Evolutionary conservation across 2,113 vertebrate species (phyloP).

Genomic region (Pollimyrus isidori): DNA sequence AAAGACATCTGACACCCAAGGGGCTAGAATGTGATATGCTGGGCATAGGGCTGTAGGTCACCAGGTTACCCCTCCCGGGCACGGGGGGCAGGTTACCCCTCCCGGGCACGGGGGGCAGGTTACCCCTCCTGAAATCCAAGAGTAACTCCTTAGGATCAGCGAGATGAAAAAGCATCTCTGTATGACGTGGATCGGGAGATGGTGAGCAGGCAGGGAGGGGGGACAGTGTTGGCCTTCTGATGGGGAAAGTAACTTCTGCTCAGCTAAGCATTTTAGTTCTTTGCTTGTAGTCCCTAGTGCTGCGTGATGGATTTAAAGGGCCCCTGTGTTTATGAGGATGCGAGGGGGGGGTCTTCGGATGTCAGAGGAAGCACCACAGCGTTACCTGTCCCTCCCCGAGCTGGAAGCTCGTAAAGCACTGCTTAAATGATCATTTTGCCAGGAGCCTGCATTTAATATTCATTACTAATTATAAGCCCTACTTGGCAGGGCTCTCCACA

Average conservation of each 20-base stretch:
- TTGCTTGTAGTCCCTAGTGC: neutral
- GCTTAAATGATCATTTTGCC: constrained; percentile 40
- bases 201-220: neutral
- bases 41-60: neutral
- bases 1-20: neutral
- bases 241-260: neutral
- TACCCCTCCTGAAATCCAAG: neutral
- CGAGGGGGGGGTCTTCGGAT: too few species aligned
- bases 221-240: neutral
- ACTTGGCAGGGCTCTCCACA: constrained; percentile 37
- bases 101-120: neutral
- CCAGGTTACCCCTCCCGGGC: too few species aligned
- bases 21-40: neutral
- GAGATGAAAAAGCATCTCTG: neutral
- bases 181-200: neutral
- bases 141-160: neutral
- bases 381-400: constrained; percentile 28
- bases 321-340: neutral
- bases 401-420: constrained; percentile 27
- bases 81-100: too few species aligned
- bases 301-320: neutral
- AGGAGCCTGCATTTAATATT: constrained; percentile 57
- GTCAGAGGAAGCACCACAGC: constrained; percentile 29
- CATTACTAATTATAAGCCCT: constrained; percentile 54
- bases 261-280: neutral